These are phyloP conservation scores for Acanthurus leucopareius DNA, from an alignment of 2,797 vertebrate species.

Conservation along the genomic window DNA sequence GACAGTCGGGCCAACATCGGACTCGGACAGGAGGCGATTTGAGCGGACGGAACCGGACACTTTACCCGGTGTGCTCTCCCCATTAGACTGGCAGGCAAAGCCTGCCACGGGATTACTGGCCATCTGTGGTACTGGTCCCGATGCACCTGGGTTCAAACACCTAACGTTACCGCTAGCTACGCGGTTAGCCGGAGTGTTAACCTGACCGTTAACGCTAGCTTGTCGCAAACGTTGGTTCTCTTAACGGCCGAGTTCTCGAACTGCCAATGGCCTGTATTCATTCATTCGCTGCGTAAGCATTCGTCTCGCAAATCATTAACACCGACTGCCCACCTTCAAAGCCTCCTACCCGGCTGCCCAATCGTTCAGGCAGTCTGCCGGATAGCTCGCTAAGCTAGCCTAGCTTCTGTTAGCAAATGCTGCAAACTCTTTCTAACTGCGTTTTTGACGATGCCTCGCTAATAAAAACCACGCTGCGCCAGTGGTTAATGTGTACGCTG, in stretches of 20 bases:
- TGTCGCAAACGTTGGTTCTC: not conserved
- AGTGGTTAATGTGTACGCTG: not conserved
- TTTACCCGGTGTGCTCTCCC: conserved; percentile 16
- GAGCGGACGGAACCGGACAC: conserved; percentile 24
- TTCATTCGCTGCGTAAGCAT: conserved; percentile 22
- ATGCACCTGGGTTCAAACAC: conserved; percentile 13
- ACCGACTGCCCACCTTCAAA: not conserved
- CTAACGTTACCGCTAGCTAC: conserved; percentile 24
- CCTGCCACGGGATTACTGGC: conserved; percentile 43
- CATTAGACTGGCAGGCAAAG: conserved; percentile 40
- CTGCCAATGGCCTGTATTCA: not conserved
- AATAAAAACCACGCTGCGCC: not conserved
- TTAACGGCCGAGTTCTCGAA: not conserved
- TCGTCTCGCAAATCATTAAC: conserved; percentile 36
- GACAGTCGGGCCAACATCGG: conserved; percentile 44
- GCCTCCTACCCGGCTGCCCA: not conserved
- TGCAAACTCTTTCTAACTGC: conserved; percentile 1
- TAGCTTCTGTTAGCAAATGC: conserved; percentile 54
- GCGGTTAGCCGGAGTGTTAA: conserved; percentile 33
- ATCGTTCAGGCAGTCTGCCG: not conserved
- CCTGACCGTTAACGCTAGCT: not conserved
- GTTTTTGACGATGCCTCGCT: not conserved
- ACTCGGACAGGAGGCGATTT: conserved; percentile 52
- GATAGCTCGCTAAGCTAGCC: conserved; percentile 55
- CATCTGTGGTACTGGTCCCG: conserved; percentile 47